Evolutionary conservation across 2,797 vertebrate species (phyloP), one percentile per base, ranked within the genome.

Genomic region (Paguma larvata): DNA sequence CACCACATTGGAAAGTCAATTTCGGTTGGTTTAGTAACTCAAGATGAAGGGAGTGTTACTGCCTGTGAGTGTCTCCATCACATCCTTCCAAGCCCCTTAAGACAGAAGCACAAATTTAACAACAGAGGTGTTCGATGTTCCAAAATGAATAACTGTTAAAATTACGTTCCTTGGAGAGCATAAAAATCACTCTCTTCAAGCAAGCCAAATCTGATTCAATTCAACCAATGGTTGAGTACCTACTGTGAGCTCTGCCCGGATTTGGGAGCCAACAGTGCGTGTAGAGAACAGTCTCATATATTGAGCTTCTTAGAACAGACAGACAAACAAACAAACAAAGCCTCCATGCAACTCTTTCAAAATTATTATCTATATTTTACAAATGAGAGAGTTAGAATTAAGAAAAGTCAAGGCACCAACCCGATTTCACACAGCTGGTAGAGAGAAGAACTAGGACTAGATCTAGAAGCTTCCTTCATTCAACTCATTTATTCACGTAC

Each of bases 71-170:
- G 15, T 19, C 21, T 32, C 41, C 30, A 21, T 25, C 19, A 16
- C 46, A 32, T 63, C 51, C 51, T 85, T 94, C 73, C 46, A 80
- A 86, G 8, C 3, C 4, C 32, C 18, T 68, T n/a, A 25, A 56
- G 19, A 80, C 30, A 75, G n/a, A 68, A 34, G 34, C 78, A 78
- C 30, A 72, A 75, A 82, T 65, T 73, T 78, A 94, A 86, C 18
- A 92, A 12, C 46, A 95, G 34, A 88, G 6, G 67, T 62, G 6
- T 77, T 79, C 34, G 15, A 63, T 90, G 23, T 70, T 59, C 62
- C 30, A 38, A 73, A 59, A 79, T 79, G 84, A 85, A 83, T 56
- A 95, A 83, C 18, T 84, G 6, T 73, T 72, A 73, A 79, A 90
- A 21, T 78, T 48, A 85, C 85, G 11, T 91, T 85, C 25, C 18